Percentiles rank a stretch among this genome's conserved stretches.
Evolutionary conservation across 2,888 invertebrate species (phyloP).

Genomic region (Leucophora obtusa): DNA sequence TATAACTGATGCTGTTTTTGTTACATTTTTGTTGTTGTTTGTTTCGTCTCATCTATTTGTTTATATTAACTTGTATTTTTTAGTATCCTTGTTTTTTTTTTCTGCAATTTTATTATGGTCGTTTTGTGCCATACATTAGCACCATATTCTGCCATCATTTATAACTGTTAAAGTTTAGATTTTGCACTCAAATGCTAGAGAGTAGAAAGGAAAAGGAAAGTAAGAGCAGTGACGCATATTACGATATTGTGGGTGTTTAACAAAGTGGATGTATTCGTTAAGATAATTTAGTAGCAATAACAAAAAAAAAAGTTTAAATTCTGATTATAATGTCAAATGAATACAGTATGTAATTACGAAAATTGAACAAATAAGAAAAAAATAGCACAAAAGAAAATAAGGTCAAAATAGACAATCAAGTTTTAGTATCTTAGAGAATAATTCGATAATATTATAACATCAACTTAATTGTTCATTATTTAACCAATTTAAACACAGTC

Average conservation of each 20-base stretch:
- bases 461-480: no score
- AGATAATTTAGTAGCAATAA: conserved; percentile 22
- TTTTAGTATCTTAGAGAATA: no score
- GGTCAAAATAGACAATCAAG: no score
- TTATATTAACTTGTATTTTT: background rate
- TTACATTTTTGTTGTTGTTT: conserved; percentile 1
- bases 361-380: no score
- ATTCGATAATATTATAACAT: no score
- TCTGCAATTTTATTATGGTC: conserved; percentile 37
- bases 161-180: background rate
- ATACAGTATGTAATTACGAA: no score
- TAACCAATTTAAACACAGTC: no score
- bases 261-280: background rate
- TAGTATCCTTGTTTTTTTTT: conserved; percentile 10
- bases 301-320: conserved; percentile 4
- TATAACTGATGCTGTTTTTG: conserved; percentile 11
- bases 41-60: background rate
- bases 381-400: no score
- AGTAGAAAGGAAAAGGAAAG: background rate
- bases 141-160: conserved; percentile 51
- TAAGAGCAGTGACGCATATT: background rate
- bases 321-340: background rate
- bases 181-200: background rate
- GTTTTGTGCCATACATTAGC: conserved; percentile 42
- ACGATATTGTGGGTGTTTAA: background rate